Evolutionary conservation across 1,140 invertebrate genomes (phyloP), one percentile per base, ranked within the genome.

Genomic region (Chlorops oryzae): DNA sequence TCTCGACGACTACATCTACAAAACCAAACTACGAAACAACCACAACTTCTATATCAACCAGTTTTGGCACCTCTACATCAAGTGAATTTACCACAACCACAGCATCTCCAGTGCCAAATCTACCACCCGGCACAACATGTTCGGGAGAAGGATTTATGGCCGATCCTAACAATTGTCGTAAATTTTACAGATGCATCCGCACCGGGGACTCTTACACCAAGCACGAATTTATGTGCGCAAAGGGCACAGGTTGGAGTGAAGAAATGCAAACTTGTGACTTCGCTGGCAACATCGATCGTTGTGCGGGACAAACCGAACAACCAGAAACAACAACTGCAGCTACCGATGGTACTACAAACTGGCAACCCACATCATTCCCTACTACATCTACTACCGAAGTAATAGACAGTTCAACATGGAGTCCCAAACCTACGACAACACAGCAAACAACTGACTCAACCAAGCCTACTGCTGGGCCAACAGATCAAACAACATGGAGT

Each of bases 141-240:
- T 58, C 48, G 1, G 58, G 69, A 21, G 80, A 80, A 70, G 81
- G 81, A 37, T 84, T 81, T 56, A 75, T 78, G 58, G 73, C 75
- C 15, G 74, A 83, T 55, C 62, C 71, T 34, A 73, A 75, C 32
- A 75, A 85, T 58, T 86, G 84, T 54, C 74, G 74, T 38, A 80
- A 78, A 58, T 86, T 85, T 62, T 84, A 81, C 51, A 74, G 82
- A 57, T 85, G 82, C 52, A 75, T 74, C 56, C 76, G 75, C n/a
- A 64, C 74, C 28, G 75, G 74, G 7, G 71, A 70, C 24, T 82
- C 74, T 58, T 75, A 57, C 13, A n/a, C n/a, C n/a, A 77, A 75
- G 58, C 81, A 81, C 69, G 77, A 80, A 51, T 85, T 83, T 65
- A 66, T 70, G 25, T 85, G 82, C 64, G 78, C 77, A 10, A 74